These are phyloP conservation scores for Caenorhabditis doughertyi DNA, from an alignment of 2,888 invertebrate genomes.

Conservation along the genomic window DNA sequence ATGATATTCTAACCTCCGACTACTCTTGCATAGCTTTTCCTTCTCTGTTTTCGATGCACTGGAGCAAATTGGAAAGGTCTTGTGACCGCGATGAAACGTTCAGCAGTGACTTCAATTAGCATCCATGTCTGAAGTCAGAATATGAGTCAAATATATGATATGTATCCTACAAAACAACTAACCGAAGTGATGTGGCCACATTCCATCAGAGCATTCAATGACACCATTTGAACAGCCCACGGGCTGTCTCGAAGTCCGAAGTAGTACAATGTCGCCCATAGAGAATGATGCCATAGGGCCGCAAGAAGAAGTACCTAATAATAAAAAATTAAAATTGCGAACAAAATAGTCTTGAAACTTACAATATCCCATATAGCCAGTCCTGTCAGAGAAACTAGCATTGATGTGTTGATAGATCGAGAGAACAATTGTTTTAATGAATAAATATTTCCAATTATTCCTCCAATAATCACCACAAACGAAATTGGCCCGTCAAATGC, in stretches of 20 bases:
- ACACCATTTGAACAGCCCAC: conserved; percentile 68
- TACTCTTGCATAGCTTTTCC: conserved; percentile 65
- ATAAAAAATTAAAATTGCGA: neutral
- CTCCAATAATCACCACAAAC: conserved; percentile 62
- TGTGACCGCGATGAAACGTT: conserved; percentile 76
- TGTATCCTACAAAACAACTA: neutral
- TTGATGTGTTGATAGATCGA: conserved; percentile 74
- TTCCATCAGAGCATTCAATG: conserved; percentile 71
- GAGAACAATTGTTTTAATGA: conserved; percentile 71
- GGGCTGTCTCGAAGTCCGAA: conserved; percentile 56
- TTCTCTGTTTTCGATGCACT: conserved; percentile 55
- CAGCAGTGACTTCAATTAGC: conserved; percentile 75
- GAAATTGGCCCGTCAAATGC: conserved; percentile 70
- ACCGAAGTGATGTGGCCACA: conserved; percentile 77
- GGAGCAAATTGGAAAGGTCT: conserved; percentile 71
- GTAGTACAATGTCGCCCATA: conserved; percentile 71
- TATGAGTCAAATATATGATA: neutral
- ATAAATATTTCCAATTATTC: conserved; percentile 71
- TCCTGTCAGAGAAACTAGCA: conserved; percentile 76
- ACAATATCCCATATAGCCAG: conserved; percentile 63
- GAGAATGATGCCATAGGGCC: conserved; percentile 72
- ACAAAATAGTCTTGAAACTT: neutral
- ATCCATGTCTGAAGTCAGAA: conserved; percentile 76
- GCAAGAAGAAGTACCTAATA: conserved; percentile 71
- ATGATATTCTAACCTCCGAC: conserved; percentile 58